These are phyloP conservation scores for Hyperoplus lanceolatus DNA, from an alignment of 2,797 vertebrate genomes.

Conservation along the genomic window DNA sequence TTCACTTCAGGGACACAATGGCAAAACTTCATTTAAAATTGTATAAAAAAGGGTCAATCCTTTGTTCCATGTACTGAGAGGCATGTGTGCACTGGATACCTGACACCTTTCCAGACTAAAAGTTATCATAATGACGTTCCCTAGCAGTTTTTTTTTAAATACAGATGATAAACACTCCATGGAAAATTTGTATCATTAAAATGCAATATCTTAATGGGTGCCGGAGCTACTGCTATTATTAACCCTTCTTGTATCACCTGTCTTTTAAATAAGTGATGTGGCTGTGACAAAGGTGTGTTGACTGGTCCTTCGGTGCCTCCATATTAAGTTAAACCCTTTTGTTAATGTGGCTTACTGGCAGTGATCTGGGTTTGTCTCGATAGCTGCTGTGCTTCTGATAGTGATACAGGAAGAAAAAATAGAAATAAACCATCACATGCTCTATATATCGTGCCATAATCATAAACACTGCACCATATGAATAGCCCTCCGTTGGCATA, in stretches of 20 bases:
- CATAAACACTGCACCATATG: not conserved
- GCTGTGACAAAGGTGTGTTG: conserved; percentile 5
- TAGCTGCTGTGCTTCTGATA: not conserved
- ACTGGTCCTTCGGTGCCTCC: not conserved
- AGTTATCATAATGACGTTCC: not conserved
- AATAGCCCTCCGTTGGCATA: not conserved
- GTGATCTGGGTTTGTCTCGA: not conserved
- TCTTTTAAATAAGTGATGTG: conserved; percentile 16
- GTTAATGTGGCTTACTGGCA: not conserved
- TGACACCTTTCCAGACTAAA: not conserved
- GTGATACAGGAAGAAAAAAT: not conserved
- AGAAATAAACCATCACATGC: too few relatives aligned
- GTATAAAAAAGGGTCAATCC: too few relatives aligned
- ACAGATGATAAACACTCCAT: not conserved
- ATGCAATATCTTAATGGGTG: not conserved
- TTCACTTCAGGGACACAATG: not conserved
- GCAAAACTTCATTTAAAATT: not conserved
- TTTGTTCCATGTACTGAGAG: not conserved
- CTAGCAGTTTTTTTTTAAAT: not conserved
- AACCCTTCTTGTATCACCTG: not conserved
- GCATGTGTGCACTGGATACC: not conserved
- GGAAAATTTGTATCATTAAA: not conserved
- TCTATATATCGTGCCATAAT: not conserved
- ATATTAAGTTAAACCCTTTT: not conserved
- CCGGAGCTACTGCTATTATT: not conserved